Evolutionary conservation across 2,888 invertebrate species (phyloP).

Genomic region (Andrena bicolor): DNA sequence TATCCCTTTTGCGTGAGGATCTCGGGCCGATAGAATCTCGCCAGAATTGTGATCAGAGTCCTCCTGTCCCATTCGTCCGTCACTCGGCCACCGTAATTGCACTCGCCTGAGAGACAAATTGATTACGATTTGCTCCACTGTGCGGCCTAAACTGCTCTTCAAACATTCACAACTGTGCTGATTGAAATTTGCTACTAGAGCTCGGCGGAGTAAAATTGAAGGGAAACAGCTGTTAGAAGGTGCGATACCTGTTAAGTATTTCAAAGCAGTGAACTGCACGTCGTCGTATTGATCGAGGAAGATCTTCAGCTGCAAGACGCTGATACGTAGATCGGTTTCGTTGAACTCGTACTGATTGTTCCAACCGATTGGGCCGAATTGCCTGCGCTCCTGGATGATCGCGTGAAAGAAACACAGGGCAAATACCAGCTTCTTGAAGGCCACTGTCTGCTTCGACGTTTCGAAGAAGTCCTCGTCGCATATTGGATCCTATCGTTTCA

Average conservation of each 20-base stretch:
- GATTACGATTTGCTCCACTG: not conserved
- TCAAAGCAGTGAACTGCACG: constrained; percentile 93
- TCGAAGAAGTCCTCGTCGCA: constrained; percentile 95
- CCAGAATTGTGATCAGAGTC: constrained; percentile 92
- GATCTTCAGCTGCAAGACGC: constrained; percentile 95
- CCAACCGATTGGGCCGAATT: constrained; percentile 98
- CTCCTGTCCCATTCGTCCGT: constrained; percentile 99
- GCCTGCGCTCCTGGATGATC: constrained; percentile 94
- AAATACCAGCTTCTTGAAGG: constrained; percentile 94
- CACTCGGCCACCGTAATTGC: constrained; percentile 98
- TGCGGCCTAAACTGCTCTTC: not conserved
- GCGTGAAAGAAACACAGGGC: constrained; percentile 97
- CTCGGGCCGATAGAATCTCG: constrained; percentile 91
- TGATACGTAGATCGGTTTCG: constrained; percentile 96
- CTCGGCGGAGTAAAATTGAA: too few relatives aligned
- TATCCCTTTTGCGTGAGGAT: constrained; percentile 87
- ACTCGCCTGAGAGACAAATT: constrained; percentile 89
- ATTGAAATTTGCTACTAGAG: too few relatives aligned
- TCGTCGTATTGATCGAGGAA: constrained; percentile 94
- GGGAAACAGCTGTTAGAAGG: too few relatives aligned
- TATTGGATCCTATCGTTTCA: constrained; percentile 90
- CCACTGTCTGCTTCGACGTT: constrained; percentile 90
- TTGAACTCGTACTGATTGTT: constrained; percentile 98
- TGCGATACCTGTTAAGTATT: constrained; percentile 90
- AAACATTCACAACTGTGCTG: not conserved